Evolutionary conservation across 2,113 vertebrate species (phyloP), one percentile per base, ranked within the genome.

Genomic region (Mobula hypostoma): DNA sequence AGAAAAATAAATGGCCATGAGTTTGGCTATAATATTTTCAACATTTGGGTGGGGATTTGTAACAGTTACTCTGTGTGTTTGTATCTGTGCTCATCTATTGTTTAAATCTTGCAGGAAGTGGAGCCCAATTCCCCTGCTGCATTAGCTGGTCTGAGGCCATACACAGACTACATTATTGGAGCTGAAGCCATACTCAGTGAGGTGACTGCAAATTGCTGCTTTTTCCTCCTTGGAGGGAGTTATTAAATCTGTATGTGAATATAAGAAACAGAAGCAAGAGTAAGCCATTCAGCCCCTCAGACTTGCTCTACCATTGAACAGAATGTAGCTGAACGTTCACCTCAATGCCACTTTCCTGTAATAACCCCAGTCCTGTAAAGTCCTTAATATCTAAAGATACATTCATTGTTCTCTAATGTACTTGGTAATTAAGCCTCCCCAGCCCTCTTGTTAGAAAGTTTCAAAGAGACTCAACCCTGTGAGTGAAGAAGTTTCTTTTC

Each of bases 121-220:
- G 94, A 94, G 48, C 83, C 40, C 79, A 94, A 88, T 74, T 94
- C 94, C 83, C 94, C 94, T 70, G 94, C 94, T 36, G 94, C 85
- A n/a, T 83, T 94, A 15, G 94, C 94, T 32, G 94, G 94, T 19
- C 48, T 94, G 66, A 70, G 94, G 36, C 83, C 94, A 40, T 88
- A 87, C 32, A 85, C 94, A 15, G 94, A 94, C 29, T 94, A 94
- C 85, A 94, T 94, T 32, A 94, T 94, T 32, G 94, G 94, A 76
- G 94, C 94, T 68, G 94, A 94, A 85, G 94, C 94, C 8, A 87
- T 94, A 29, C 83, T 94, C 48, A 58, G 83, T 29, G 94, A 94
- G 94, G 94, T 94, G 48, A 61, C 66, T 70, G n/a, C 61, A 63
- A 14, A 63, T 15, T 85, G 56, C 27, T 85, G 56, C 82, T 48